Percentiles rank a stretch among this genome's conserved stretches.
phyloP scores from a whole-genome alignment of 2,797 vertebrate species.

The Eurystomus glaucurus region DNA sequence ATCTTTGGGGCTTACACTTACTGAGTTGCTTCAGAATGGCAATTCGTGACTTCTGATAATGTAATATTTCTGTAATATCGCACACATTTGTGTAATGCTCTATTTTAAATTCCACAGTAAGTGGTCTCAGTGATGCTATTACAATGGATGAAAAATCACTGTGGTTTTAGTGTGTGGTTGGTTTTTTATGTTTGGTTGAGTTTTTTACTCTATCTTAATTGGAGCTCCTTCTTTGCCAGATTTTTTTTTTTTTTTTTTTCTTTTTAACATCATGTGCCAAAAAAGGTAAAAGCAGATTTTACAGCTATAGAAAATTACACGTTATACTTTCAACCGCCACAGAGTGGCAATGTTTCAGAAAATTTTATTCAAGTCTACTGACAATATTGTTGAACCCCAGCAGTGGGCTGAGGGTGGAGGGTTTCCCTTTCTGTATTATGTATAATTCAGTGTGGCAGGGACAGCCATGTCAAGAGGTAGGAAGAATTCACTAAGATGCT shows the following conservation, averaged over 20 bases:
- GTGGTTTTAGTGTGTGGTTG: background rate
- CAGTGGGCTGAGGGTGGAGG: background rate
- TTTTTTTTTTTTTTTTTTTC: background rate
- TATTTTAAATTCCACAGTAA: background rate
- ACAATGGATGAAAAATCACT: background rate
- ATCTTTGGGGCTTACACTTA: background rate
- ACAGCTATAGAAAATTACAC: background rate
- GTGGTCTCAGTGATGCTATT: background rate
- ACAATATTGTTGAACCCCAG: rapidly evolving
- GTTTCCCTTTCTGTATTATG: background rate
- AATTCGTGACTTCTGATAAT: background rate
- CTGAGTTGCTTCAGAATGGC: background rate
- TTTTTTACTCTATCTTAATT: background rate
- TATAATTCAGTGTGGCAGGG: background rate
- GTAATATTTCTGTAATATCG: background rate
- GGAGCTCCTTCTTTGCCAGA: background rate
- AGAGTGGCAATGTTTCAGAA: constrained; percentile 66
- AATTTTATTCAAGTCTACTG: background rate
- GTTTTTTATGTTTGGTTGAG: background rate
- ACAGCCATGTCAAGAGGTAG: background rate
- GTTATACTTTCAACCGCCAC: constrained; percentile 31
- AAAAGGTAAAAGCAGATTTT: background rate
- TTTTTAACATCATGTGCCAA: background rate
- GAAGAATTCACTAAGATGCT: background rate
- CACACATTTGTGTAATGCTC: background rate